A percentile compares a stretch with the other conserved stretches of the same genome.
Evolutionary conservation across 2,113 vertebrate genomes (phyloP).

Genomic region (Poeciliopsis occidentalis): DNA sequence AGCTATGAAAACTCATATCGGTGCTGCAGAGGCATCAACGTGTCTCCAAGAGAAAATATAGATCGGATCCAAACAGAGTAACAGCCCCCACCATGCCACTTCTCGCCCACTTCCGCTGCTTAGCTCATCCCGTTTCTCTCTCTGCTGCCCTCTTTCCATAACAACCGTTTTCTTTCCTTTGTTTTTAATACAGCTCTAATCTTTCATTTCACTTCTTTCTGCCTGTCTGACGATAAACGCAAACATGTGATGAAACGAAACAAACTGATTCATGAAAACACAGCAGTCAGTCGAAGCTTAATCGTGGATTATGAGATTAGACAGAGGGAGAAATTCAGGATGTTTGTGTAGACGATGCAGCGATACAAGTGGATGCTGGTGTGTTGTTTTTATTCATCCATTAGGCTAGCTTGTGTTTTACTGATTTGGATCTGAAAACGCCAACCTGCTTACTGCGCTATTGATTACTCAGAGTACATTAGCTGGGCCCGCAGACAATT

Average conservation of each 20-base stretch:
- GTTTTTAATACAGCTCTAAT: not conserved
- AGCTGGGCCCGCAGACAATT: not conserved
- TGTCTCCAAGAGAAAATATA: constrained; percentile 38
- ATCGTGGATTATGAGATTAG: constrained; percentile 70
- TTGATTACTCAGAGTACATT: not conserved
- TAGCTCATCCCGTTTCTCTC: constrained; percentile 16
- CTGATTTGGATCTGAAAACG: not conserved
- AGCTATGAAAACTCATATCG: constrained; percentile 2
- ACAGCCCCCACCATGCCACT: constrained; percentile 13
- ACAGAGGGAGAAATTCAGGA: constrained; percentile 51
- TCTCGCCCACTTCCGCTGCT: constrained; percentile 34
- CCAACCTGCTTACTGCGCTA: not conserved
- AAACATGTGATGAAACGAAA: constrained; percentile 45
- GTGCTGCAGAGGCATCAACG: constrained; percentile 11
- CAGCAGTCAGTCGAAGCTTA: constrained; percentile 53
- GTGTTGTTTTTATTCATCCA: not conserved
- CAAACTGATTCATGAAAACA: constrained; percentile 62
- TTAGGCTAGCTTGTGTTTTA: too few species aligned
- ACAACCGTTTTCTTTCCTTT: not conserved
- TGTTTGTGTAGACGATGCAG: constrained; percentile 13
- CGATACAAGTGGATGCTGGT: not conserved
- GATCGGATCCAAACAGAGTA: constrained; percentile 30
- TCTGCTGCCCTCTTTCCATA: constrained; percentile 8
- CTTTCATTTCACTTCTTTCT: not conserved
- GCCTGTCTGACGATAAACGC: constrained; percentile 1